phyloP scores from a whole-genome alignment of 2,113 vertebrate species.

The Xenus cinereus region DNA sequence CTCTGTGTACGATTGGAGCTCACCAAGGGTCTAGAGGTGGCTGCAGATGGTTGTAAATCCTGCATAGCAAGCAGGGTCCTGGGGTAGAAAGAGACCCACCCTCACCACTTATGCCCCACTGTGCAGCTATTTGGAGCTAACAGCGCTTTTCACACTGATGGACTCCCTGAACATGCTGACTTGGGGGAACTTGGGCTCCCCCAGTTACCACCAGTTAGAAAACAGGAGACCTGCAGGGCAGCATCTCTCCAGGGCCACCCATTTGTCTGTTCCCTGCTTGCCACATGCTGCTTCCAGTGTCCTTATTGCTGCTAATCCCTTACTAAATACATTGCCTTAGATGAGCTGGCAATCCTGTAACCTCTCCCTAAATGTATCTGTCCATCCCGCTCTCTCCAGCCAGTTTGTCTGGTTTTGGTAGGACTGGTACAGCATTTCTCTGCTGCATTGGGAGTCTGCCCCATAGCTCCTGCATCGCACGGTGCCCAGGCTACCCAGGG shows the following conservation, averaged over 20 bases:
- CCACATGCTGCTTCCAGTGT: not conserved
- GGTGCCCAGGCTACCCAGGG: not conserved
- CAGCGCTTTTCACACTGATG: not conserved
- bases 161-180: not conserved
- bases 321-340: not conserved
- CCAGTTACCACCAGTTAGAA: not conserved
- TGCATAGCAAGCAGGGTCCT: not conserved
- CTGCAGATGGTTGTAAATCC: not conserved
- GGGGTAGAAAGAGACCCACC: not conserved
- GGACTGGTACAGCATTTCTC: not conserved
- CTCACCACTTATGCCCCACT: too few relatives aligned
- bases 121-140: rapidly evolving
- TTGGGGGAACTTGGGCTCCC: not conserved
- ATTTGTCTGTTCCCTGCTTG: not conserved
- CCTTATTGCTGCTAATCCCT: not conserved
- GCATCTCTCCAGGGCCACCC: not conserved
- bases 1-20: not conserved
- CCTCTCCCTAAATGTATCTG: not conserved
- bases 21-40: not conserved
- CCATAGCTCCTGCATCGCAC: not conserved
- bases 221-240: not conserved
- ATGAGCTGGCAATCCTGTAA: not conserved
- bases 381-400: not conserved
- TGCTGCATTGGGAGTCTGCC: not conserved
- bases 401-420: not conserved